Evolutionary conservation across 2,888 invertebrate genomes (phyloP).

Genomic region (Pammene aurita): DNA sequence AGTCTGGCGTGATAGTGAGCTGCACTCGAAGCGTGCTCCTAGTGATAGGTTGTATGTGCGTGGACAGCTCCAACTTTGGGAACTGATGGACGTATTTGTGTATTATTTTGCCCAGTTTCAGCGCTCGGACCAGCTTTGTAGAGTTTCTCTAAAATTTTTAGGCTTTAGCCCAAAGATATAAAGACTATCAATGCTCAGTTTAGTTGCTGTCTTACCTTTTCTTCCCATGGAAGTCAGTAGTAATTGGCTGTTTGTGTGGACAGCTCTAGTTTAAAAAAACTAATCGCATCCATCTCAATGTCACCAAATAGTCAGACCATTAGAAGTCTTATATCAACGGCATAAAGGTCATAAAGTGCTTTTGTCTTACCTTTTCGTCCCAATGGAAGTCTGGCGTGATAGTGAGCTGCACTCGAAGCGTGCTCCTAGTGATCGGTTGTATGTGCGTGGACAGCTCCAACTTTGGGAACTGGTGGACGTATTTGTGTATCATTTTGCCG

Average conservation of each 20-base stretch:
- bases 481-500: constrained; percentile 96
- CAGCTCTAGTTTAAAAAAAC: no score
- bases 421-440: constrained; percentile 97
- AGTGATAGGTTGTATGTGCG: constrained; percentile 99
- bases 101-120: constrained; percentile 96
- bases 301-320: no score
- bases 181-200: no score
- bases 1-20: constrained; percentile 98
- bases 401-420: constrained; percentile 96
- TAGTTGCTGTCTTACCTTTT: no score
- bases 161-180: no score
- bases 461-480: constrained; percentile 98
- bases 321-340: no score
- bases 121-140: constrained; percentile 92
- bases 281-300: no score
- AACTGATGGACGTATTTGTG: constrained; percentile 98
- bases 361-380: constrained; percentile 93
- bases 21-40: constrained; percentile 96
- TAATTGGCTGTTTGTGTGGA: no score
- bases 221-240: no score
- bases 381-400: constrained; percentile 99
- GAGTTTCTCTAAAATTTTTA: no score
- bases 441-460: constrained; percentile 98
- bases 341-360: no score
- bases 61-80: constrained; percentile 97